Conservation (phyloP, 2,797 vertebrate species). For the Crenichthys baileyi region DNA sequence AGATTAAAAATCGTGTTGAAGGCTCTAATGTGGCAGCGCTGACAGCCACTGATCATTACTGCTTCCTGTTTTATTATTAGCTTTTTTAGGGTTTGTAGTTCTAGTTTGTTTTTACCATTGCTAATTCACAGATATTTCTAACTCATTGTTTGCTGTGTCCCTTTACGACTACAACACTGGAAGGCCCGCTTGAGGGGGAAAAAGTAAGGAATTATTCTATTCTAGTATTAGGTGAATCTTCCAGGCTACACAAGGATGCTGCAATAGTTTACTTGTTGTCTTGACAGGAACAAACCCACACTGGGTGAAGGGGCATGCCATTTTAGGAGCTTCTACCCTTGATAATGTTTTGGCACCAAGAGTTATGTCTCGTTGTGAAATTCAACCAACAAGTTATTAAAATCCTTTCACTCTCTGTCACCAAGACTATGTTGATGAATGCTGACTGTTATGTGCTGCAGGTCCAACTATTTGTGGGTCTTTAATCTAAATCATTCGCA, state of each 20-base stretch:
- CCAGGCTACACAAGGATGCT: constrained; percentile 29
- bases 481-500: constrained; percentile 44
- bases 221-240: not conserved
- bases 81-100: not conserved
- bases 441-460: constrained; percentile 55
- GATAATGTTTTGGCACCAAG: constrained; percentile 43
- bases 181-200: not conserved
- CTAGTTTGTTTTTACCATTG: not conserved
- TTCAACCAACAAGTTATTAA: constrained; percentile 78
- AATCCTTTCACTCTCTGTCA: constrained; percentile 63
- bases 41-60: too few species aligned
- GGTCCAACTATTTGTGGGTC: constrained; percentile 64
- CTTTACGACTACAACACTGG: not conserved
- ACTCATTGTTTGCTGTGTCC: not conserved
- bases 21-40: too few species aligned
- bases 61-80: not conserved
- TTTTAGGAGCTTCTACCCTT: constrained; percentile 34
- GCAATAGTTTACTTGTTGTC: constrained; percentile 36
- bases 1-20: too few species aligned
- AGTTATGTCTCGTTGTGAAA: constrained; percentile 74
- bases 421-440: constrained; percentile 57
- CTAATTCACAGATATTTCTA: not conserved
- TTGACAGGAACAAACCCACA: constrained; percentile 49
- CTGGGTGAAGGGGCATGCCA: constrained; percentile 31
- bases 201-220: not conserved